These are phyloP conservation scores for Prietella phreatophila DNA, from an alignment of 2,113 vertebrate species.

Conservation along the genomic window DNA sequence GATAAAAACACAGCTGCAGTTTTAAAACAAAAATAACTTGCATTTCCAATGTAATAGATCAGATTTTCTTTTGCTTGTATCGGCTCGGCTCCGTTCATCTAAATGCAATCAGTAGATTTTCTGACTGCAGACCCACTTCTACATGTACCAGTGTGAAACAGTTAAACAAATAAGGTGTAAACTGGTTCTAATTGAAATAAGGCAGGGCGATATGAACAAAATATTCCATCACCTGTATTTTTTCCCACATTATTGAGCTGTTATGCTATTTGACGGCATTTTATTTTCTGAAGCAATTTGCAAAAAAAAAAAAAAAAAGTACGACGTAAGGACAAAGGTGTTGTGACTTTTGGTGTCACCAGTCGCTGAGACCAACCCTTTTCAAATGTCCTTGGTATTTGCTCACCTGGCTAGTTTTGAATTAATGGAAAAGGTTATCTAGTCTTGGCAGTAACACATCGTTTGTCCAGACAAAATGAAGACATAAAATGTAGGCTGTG, in stretches of 20 bases:
- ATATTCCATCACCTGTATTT: not conserved
- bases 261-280: not conserved
- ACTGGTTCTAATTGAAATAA: not conserved
- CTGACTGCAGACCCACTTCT: not conserved
- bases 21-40: not conserved
- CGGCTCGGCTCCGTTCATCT: not conserved
- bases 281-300: not conserved
- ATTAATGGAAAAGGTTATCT: not conserved
- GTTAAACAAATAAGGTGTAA: not conserved
- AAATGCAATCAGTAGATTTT: not conserved
- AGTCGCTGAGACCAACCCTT: not conserved
- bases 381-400: not conserved
- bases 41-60: not conserved
- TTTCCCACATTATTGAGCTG: not conserved
- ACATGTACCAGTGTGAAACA: not conserved
- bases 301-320: not conserved
- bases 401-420: not conserved
- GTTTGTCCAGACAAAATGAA: not conserved
- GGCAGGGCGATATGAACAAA: not conserved
- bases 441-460: not conserved
- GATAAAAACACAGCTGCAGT: not conserved
- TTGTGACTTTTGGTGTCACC: not conserved
- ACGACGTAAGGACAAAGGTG: not conserved
- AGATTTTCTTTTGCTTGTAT: not conserved
- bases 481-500: too few species aligned